These are phyloP conservation scores for Lottia scabra DNA, from an alignment of 2,888 invertebrate genomes.

Conservation along the genomic window DNA sequence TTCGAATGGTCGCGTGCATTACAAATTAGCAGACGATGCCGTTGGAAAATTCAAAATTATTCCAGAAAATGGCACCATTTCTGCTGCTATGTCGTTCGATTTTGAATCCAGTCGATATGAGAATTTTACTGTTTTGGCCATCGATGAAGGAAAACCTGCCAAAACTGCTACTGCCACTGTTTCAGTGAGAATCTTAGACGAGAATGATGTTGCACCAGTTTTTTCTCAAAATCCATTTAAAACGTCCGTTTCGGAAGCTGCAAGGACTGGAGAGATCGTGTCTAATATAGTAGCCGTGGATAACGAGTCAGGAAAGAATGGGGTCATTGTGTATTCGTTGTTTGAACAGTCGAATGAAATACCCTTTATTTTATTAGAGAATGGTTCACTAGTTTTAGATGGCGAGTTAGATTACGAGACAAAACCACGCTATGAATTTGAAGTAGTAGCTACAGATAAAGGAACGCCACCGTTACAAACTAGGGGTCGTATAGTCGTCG, in stretches of 20 bases:
- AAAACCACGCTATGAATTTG: conserved; percentile 44
- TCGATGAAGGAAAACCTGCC: conserved; percentile 47
- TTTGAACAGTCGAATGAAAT: conserved; percentile 3
- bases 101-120: conserved; percentile 43
- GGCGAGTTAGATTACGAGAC: conserved; percentile 50
- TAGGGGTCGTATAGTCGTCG: conserved; percentile 35
- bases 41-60: conserved; percentile 46
- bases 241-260: conserved; percentile 46
- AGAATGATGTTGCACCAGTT: conserved; percentile 53
- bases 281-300: conserved; percentile 48
- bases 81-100: conserved; percentile 50
- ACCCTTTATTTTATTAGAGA: conserved; percentile 47
- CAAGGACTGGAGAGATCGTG: conserved; percentile 36
- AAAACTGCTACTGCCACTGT: conserved; percentile 46
- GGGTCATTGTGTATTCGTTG: conserved; percentile 34
- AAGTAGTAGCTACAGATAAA: conserved; percentile 53
- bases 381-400: conserved; percentile 47
- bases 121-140: conserved; percentile 49
- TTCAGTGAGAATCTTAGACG: conserved; percentile 43
- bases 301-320: conserved; percentile 47
- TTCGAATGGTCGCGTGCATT: conserved; percentile 39
- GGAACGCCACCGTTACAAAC: conserved; percentile 47
- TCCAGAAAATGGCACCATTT: conserved; percentile 43
- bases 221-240: conserved; percentile 45
- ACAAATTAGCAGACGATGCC: conserved; percentile 44